phyloP scores from a whole-genome alignment of 2,113 vertebrate species.

The Ctenomys sociabilis region DNA sequence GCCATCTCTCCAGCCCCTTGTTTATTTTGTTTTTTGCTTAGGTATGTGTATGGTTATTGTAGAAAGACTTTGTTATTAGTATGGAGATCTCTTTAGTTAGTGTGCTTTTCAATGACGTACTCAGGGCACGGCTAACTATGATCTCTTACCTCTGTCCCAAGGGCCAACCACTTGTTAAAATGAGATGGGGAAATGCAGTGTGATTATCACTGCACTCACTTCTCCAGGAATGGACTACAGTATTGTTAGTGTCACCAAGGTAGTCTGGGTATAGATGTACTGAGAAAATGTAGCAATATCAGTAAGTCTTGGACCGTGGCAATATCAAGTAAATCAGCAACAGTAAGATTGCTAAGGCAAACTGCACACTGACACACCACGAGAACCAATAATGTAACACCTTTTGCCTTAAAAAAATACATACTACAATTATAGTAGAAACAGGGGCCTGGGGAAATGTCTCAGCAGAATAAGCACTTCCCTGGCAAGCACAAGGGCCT shows the following conservation, averaged over 20 bases:
- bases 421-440: not conserved
- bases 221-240: not conserved
- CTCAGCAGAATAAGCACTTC: too few species aligned
- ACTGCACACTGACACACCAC: not conserved
- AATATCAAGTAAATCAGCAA: not conserved
- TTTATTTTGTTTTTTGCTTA: not conserved
- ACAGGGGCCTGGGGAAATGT: too few species aligned
- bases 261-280: not conserved
- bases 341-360: not conserved
- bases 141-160: not conserved
- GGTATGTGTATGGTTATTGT: not conserved
- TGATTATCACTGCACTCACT: not conserved
- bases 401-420: not conserved
- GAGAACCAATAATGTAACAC: not conserved
- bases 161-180: not conserved
- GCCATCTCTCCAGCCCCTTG: too few species aligned
- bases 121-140: not conserved
- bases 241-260: not conserved
- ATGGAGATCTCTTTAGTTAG: not conserved
- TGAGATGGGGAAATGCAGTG: not conserved
- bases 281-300: not conserved
- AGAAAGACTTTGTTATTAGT: not conserved
- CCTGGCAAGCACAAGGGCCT: too few species aligned
- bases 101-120: not conserved
- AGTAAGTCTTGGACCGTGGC: not conserved